Evolutionary conservation across 1,140 invertebrate species (phyloP), one percentile per base, ranked within the genome.

Genomic region (Sycophaga agraensis): DNA sequence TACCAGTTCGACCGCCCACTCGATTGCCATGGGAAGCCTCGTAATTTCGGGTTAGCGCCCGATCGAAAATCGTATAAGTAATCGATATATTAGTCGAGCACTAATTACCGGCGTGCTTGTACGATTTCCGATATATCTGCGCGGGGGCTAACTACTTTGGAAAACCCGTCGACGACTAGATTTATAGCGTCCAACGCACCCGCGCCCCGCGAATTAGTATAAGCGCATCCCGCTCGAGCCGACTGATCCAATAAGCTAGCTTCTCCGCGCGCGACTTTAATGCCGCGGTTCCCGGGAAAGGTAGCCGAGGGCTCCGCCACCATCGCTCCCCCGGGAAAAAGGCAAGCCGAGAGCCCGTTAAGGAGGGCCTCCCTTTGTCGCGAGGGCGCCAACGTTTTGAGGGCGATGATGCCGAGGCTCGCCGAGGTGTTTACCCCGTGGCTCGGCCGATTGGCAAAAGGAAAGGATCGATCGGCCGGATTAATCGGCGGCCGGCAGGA

Each of bases 101-200:
- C 73, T 73, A 73, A 73, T 73, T 73, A 71, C 67, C 66, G n/a
- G n/a, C n/a, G 59, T 64, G 66, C 71, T 71, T 69, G n/a, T n/a
- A 70, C 66, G 67, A 73, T 71, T 59, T 63, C n/a, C 66, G 63
- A 70, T 70, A 70, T 67, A 71, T 66, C 45, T 42, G 40, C 55
- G 39, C 40, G 22, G 31, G 14, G 39, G 49, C 22, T 43, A 55
- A 55, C 60, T 59, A 55, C 60, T 67, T 66, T 66, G 63, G 68
- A 67, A 61, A 65, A 51, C 57, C 62, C 61, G 66, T 69, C 70
- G 62, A 53, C 64, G 55, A 34, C 42, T 51, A 61, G 62, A 72
- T 71, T 72, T 71, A 72, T 65, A 63, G 35, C 28, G 58, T 63
- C 57, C 43, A 40, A n/a, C n/a, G n/a, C n/a, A n/a, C n/a, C n/a